phyloP scores from a whole-genome alignment of 1,140 invertebrate genomes.

The Trachelipus rathkii region DNA sequence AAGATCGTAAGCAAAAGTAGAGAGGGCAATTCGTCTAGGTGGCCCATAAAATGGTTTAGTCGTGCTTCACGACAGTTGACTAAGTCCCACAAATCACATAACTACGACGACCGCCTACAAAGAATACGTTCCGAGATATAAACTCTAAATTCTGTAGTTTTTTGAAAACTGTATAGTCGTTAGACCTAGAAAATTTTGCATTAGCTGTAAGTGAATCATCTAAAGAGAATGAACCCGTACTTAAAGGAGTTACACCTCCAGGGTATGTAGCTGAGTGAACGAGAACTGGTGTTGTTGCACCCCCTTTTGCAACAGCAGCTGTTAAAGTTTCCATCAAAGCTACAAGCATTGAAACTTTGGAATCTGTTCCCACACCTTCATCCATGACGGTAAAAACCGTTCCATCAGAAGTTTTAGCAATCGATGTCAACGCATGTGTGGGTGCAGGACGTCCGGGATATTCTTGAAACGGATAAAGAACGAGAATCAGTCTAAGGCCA shows the following conservation, averaged over 20 bases:
- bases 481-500: slow-evolving; percentile 21
- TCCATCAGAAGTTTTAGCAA: slow-evolving; percentile 18
- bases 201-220: slow-evolving; percentile 20
- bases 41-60: too few relatives aligned
- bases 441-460: slow-evolving; percentile 17
- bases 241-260: slow-evolving; percentile 6
- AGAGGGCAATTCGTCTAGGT: too few relatives aligned
- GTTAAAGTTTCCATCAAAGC: slow-evolving; percentile 24
- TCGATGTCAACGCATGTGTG: slow-evolving; percentile 7
- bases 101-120: too few relatives aligned
- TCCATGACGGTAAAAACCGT: slow-evolving; percentile 29
- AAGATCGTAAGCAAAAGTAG: too few relatives aligned
- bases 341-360: slow-evolving; percentile 24
- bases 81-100: too few relatives aligned
- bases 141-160: too few relatives aligned
- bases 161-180: too few relatives aligned
- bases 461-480: slow-evolving; percentile 26
- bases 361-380: slow-evolving; percentile 29
- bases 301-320: slow-evolving; percentile 13
- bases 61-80: too few relatives aligned
- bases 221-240: slow-evolving; percentile 12
- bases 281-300: slow-evolving; percentile 17
- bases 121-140: too few relatives aligned
- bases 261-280: slow-evolving; percentile 23
- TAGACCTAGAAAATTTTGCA: slow-evolving; percentile 21